Evolutionary conservation across 2,113 vertebrate genomes (phyloP).

Genomic region (Platysteira castanea): DNA sequence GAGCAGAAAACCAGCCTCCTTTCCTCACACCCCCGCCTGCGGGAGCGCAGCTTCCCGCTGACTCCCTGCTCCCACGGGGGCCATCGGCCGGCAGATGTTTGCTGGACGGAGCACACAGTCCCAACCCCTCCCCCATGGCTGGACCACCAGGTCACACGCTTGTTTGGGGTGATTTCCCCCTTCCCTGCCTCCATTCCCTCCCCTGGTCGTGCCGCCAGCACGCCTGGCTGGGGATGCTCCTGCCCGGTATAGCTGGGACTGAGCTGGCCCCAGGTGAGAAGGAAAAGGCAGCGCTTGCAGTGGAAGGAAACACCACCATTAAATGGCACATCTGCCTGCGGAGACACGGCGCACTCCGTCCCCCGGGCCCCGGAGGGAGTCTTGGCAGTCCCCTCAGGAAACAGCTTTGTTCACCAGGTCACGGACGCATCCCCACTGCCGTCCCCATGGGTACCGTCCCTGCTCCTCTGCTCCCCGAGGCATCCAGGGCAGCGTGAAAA

Average conservation of each 20-base stretch:
- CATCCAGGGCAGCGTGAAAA: background rate
- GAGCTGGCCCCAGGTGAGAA: background rate
- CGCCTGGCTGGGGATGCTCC: background rate
- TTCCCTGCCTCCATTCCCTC: background rate
- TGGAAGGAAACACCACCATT: accelerated
- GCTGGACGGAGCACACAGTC: background rate
- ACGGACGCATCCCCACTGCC: accelerated
- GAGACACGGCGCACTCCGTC: accelerated
- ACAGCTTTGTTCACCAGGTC: background rate
- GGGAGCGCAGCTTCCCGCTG: conserved; percentile 35
- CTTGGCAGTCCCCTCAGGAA: background rate
- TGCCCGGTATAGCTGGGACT: accelerated
- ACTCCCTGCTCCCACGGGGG: conserved; percentile 2
- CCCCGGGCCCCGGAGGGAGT: accelerated
- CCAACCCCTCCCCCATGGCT: background rate
- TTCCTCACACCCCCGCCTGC: background rate
- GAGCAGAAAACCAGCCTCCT: conserved; percentile 21
- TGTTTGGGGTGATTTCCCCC: accelerated
- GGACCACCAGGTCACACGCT: background rate
- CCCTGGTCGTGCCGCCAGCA: background rate
- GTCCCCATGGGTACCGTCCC: background rate
- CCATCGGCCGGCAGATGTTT: conserved; percentile 37
- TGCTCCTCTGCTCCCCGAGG: background rate
- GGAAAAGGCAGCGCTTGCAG: background rate
- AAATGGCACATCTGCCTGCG: background rate